Evolutionary conservation across 2,797 vertebrate species (phyloP).

Genomic region (Urosaurus nigricauda): DNA sequence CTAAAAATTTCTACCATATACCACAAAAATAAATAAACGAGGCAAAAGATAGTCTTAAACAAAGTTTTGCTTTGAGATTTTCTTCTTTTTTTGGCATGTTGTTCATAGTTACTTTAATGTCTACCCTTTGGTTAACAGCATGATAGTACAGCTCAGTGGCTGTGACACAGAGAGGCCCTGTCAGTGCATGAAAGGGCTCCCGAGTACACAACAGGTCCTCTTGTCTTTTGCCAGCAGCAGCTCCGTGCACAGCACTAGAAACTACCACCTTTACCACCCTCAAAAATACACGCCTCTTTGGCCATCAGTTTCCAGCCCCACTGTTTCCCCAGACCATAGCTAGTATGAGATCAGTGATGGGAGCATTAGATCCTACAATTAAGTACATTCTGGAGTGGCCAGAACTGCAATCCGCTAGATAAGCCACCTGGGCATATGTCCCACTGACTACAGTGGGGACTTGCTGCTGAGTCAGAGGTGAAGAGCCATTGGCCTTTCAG

Average conservation of each 20-base stretch:
- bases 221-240: neutral
- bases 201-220: neutral
- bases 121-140: conserved; percentile 83
- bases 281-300: neutral
- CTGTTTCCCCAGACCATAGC: neutral
- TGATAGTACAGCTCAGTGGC: conserved; percentile 61
- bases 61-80: conserved; percentile 81
- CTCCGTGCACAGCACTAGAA: neutral
- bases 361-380: neutral
- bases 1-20: conserved; percentile 82
- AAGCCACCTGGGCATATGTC: neutral
- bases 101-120: conserved; percentile 68
- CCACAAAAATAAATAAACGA: conserved; percentile 86
- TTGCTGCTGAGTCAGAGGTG: neutral
- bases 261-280: neutral
- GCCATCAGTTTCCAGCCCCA: neutral
- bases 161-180: conserved; percentile 46
- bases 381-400: neutral
- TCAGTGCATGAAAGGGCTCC: neutral
- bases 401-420: neutral
- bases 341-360: neutral
- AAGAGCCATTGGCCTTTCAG: neutral
- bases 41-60: conserved; percentile 83
- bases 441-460: neutral
- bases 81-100: conserved; percentile 77